Percentiles rank a stretch among this genome's conserved stretches.
Evolutionary conservation across 1,140 invertebrate species (phyloP).

Genomic region (Cydia strobilella): DNA sequence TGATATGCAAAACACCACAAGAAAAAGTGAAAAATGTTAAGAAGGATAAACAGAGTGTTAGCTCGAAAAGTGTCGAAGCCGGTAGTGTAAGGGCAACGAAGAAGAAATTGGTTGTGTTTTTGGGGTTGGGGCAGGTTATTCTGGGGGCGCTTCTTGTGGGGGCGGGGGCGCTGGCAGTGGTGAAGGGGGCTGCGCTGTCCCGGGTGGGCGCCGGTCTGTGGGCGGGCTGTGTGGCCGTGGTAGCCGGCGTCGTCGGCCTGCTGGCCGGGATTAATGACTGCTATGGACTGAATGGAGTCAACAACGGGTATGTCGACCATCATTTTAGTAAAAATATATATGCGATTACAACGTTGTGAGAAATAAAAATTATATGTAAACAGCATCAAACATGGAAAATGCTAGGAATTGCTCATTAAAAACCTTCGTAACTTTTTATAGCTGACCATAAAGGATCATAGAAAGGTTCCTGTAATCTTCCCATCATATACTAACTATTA

Average conservation of each 20-base stretch:
- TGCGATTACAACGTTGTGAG: too few species aligned
- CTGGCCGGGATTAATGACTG: conserved; percentile 81
- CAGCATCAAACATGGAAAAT: too few species aligned
- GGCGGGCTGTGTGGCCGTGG: conserved; percentile 81
- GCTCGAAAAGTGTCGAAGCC: conserved; percentile 68
- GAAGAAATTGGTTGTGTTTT: conserved; percentile 70
- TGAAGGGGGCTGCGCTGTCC: conserved; percentile 81
- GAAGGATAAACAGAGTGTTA: conserved; percentile 59
- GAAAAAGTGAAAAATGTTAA: conserved; percentile 59
- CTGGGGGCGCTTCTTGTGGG: conserved; percentile 81
- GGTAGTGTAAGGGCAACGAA: conserved; percentile 58
- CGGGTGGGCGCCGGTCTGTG: conserved; percentile 82
- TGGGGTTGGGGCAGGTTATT: conserved; percentile 80
- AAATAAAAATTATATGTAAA: too few species aligned
- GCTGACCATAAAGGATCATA: too few species aligned
- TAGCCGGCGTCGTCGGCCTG: conserved; percentile 80
- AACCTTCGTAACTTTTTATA: too few species aligned
- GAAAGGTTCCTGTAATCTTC: too few species aligned
- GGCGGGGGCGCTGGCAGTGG: conserved; percentile 80
- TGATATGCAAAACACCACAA: conserved; percentile 81
- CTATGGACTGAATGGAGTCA: conserved; percentile 74
- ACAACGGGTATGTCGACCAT: conserved; percentile 60
- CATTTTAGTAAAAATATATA: not conserved
- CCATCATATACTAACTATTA: too few species aligned
- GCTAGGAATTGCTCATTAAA: too few species aligned